Conservation (phyloP, 2,797 vertebrate species). For the Alauda arvensis region DNA sequence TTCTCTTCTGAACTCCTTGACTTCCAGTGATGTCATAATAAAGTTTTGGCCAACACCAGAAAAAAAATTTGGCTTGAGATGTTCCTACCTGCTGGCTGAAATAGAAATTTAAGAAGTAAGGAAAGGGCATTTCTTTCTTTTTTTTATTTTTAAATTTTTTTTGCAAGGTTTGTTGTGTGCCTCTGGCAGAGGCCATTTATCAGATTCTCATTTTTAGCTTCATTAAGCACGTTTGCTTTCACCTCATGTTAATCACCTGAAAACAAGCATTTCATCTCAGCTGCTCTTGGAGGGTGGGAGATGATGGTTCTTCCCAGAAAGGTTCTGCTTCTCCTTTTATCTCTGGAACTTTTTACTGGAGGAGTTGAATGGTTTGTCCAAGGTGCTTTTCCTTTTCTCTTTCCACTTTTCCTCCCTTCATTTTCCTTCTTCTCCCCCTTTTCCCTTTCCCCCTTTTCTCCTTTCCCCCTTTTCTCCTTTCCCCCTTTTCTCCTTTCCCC, state of each 20-base stretch:
- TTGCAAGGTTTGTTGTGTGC: neutral
- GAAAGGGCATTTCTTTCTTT: neutral
- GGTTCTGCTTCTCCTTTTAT: neutral
- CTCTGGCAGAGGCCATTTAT: neutral
- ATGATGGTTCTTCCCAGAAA: neutral
- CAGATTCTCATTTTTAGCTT: neutral
- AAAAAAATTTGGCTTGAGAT: neutral
- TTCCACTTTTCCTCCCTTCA: too few relatives aligned
- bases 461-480: too few relatives aligned
- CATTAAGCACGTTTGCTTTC: neutral
- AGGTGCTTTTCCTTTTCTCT: too few relatives aligned
- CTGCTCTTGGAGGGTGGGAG: neutral
- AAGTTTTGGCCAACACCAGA: neutral
- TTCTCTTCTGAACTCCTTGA: neutral
- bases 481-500: too few relatives aligned
- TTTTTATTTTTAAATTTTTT: neutral
- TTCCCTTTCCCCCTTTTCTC: too few relatives aligned
- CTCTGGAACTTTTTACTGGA: neutral
- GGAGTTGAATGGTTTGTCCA: too few relatives aligned
- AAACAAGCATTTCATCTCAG: neutral
- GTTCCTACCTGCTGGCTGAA: neutral
- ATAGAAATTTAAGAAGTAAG: rapidly evolving
- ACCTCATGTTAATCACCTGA: neutral
- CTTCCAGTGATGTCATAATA: rapidly evolving
- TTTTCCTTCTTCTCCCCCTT: too few relatives aligned